Conservation (phyloP, 1,140 invertebrate genomes). For the Tachypleus tridentatus region DNA sequence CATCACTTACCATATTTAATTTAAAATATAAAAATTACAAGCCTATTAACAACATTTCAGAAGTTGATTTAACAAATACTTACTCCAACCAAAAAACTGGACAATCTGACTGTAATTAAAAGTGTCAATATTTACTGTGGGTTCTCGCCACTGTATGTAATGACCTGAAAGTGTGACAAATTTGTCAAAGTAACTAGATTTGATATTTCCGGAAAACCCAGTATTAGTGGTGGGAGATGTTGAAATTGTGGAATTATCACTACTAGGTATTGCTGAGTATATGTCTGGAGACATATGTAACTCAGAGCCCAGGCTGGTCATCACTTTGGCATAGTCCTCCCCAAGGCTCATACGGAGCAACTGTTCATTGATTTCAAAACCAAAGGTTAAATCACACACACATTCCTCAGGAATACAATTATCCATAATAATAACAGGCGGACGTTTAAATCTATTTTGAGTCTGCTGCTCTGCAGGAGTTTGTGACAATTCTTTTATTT, state of each 20-base stretch:
- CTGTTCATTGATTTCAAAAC: background rate
- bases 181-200: background rate
- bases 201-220: background rate
- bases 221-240: background rate
- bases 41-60: no score
- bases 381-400: background rate
- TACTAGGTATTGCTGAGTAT: background rate
- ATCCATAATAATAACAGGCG: constrained; percentile 1
- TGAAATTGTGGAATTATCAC: background rate
- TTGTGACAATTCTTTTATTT: background rate
- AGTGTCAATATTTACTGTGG: background rate
- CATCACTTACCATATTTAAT: no score
- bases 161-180: background rate
- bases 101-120: constrained; percentile 2
- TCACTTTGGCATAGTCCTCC: background rate
- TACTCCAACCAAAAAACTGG: background rate
- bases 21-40: no score
- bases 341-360: background rate
- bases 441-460: background rate
- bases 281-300: background rate
- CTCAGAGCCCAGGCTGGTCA: background rate
- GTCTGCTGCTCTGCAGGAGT: background rate
- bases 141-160: background rate
- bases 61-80: background rate
- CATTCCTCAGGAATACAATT: background rate